Base-by-base conservation (phyloP, 2,888 invertebrate species). In the Nymphalis c-album region DNA sequence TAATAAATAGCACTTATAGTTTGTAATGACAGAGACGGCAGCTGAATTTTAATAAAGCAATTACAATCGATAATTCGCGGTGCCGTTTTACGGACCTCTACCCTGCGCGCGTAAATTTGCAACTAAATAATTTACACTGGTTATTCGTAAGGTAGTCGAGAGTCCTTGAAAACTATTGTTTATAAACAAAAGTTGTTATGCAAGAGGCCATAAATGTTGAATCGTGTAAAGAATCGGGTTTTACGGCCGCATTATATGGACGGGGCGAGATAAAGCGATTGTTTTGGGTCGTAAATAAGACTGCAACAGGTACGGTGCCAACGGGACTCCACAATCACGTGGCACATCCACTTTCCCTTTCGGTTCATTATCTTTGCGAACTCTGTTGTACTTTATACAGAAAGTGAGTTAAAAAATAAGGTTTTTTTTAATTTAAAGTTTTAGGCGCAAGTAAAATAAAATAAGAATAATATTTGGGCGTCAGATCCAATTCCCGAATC, bases 281-380 rank as follows among this genome's bases (percentile, higher is more conserved):
- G 92, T 92, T 92, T 90, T 90, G 90, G 91, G 85, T 90, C 92
- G 88, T 91, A 92, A 92, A 92, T 92, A 91, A 90, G 87, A 83
- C 88, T 87, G 91, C 92, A 92, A 92, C 92, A 91, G 92, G 92
- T 92, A 92, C 82, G 77, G 80, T 86, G 88, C 85, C 84, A 88
- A 86, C 88, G 87, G 88, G 88, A 87, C 84, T 87, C 85, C 81
- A 83, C 85, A 86, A 86, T 88, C 88, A 90, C 87, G 89, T 75
- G 77, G 75, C 71, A 71, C 83, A 84, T 84, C 82, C 82, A 85
- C 91, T 91, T 87, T 91, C 91, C 83, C 88, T 91, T 89, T 90
- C 84, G 79, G 53, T 82, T 81, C 85, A 83, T 87, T 88, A 88
- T 88, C 88, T 84, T 85, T 81, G 80, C 80, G 81, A 81, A 88